Conservation (phyloP, 1,140 invertebrate species). For the Hyposmocoma kahamanoa region DNA sequence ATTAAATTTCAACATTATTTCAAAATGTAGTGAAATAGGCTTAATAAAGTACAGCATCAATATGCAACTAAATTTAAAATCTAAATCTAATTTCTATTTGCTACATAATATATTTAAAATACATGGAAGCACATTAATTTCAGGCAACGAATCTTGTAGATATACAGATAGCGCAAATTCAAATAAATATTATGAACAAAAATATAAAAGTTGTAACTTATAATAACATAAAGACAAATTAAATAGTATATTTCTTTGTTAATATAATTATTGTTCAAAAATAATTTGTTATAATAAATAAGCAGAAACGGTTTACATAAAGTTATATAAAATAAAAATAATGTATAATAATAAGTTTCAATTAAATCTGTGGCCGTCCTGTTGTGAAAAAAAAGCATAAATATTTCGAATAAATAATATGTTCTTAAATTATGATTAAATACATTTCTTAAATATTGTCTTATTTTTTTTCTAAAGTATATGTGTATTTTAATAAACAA, state of each 20-base stretch:
- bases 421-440: background rate
- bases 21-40: background rate
- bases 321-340: too few species aligned
- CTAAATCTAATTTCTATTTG: conserved; percentile 18
- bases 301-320: too few species aligned
- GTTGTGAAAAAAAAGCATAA: too few species aligned
- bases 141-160: conserved; percentile 2
- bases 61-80: conserved; percentile 14
- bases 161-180: background rate
- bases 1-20: background rate
- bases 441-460: conserved; percentile 12
- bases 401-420: background rate
- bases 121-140: conserved; percentile 27
- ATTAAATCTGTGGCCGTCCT: too few species aligned
- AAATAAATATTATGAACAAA: background rate
- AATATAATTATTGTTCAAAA: too few species aligned
- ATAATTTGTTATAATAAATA: too few species aligned
- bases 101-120: conserved; percentile 14
- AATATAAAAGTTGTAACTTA: too few species aligned
- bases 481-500: conserved; percentile 12
- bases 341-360: too few species aligned
- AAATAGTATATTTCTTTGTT: too few species aligned
- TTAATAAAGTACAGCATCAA: conserved; percentile 11
- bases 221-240: too few species aligned
- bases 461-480: conserved; percentile 17